These are phyloP conservation scores for Sycophila texana DNA, from an alignment of 2,888 invertebrate species.

Conservation along the genomic window DNA sequence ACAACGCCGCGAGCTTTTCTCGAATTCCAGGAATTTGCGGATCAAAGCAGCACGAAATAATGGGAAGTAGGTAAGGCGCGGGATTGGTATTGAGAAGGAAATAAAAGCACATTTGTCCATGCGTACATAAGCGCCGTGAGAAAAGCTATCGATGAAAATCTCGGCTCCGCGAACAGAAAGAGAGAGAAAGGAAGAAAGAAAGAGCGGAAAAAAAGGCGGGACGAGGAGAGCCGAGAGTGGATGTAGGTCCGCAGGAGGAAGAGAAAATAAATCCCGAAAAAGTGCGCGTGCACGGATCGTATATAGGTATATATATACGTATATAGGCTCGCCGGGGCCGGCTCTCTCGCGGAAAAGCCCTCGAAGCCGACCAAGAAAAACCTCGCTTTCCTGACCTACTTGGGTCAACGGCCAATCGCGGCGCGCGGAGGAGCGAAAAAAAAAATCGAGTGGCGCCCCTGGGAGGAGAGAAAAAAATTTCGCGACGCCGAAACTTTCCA, in stretches of 20 bases:
- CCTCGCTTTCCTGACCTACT: slow-evolving; percentile 45
- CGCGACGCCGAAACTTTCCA: neutral
- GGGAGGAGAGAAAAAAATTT: neutral
- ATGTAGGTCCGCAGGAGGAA: neutral
- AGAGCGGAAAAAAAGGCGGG: too few species aligned
- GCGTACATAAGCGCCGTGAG: neutral
- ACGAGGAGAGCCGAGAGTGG: too few species aligned
- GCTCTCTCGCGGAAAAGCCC: slow-evolving; percentile 9
- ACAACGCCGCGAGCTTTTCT: too few species aligned
- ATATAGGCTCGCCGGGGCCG: too few species aligned
- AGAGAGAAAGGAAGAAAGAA: neutral
- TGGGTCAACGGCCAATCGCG: slow-evolving; percentile 46
- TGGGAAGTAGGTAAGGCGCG: neutral
- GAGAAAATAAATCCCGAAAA: slow-evolving; percentile 44
- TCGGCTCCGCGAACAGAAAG: neutral
- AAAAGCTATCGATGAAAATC: slow-evolving; percentile 42
- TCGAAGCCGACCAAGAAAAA: slow-evolving; percentile 40
- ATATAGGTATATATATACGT: neutral
- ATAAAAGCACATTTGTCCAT: slow-evolving; percentile 30
- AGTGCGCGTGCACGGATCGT: neutral
- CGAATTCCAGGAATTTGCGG: neutral
- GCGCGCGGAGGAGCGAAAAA: neutral
- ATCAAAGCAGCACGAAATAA: slow-evolving; percentile 28
- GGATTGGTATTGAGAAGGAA: slow-evolving; percentile 8
- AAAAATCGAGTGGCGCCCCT: neutral